Conservation (phyloP, 2,797 vertebrate genomes). For the Lophius americanus region DNA sequence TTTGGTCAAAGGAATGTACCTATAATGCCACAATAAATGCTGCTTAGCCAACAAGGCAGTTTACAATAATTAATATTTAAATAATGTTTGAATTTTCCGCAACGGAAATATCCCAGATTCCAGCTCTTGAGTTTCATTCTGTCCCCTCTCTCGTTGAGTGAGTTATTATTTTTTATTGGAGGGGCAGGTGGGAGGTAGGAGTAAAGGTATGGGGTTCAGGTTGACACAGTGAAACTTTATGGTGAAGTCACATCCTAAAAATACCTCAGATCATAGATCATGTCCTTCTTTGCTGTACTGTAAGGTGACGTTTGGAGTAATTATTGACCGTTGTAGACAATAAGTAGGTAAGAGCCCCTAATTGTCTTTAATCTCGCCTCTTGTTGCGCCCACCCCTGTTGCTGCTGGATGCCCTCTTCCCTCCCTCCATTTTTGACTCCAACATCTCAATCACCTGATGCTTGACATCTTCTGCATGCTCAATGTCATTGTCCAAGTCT, state of each 20-base stretch:
- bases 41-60: conserved; percentile 67
- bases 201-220: conserved; percentile 51
- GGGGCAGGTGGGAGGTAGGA: conserved; percentile 65
- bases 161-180: conserved; percentile 44
- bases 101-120: conserved; percentile 44
- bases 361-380: conserved; percentile 69
- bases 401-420: conserved; percentile 60
- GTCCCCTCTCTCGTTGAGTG: conserved; percentile 55
- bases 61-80: conserved; percentile 59
- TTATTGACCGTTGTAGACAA: conserved; percentile 27
- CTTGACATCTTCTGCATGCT: conserved; percentile 43
- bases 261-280: conserved; percentile 44
- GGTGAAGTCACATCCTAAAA: conserved; percentile 57
- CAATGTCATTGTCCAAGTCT: conserved; percentile 65
- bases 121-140: conserved; percentile 61
- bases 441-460: conserved; percentile 32
- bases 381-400: conserved; percentile 67
- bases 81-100: conserved; percentile 49
- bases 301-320: conserved; percentile 47
- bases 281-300: conserved; percentile 34
- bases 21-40: conserved; percentile 71
- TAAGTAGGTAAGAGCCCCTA: conserved; percentile 24
- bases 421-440: conserved; percentile 65
- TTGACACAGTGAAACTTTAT: conserved; percentile 75
- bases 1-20: conserved; percentile 82